Evolutionary conservation across 1,140 invertebrate species (phyloP), one percentile per base, ranked within the genome.

Genomic region (Diachasmimorpha longicaudata): DNA sequence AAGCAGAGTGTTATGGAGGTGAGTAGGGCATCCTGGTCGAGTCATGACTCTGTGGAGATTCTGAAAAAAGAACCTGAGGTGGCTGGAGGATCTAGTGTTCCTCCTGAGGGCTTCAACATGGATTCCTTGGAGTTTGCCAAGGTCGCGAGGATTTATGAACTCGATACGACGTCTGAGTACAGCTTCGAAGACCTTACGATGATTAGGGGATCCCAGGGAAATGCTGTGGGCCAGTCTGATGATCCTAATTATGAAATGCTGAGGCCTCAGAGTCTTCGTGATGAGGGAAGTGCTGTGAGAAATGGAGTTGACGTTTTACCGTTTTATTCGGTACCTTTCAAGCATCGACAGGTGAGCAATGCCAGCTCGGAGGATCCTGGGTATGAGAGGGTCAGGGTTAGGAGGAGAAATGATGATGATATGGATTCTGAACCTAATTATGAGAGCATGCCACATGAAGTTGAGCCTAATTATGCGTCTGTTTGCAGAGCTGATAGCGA

Each of bases 241-340:
- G 78, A 94, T 88, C 92, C 93, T 0, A 94, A 94, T 82, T 95
- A 94, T 79, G 93, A 95, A 84, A 91, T 93, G 46, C 81, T 94
- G 19, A 89, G 91, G 75, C 90, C 90, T 11, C 89, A 91, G 77
- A 82, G 78, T 63, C 83, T 85, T 83, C 10, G 31, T n/a, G 19
- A 36, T n/a, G 52, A 70, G 81, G 81, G 13, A 79, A 31, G 31
- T 31, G 85, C 75, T 78, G 82, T 79, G 84, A 87, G 52, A 85
- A 92, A 85, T 67, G 84, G 81, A 21, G 75, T 82, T 67, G 84
- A 85, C 58, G 67, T 79, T 3, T 48, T 81, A n/a, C 77, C 79
- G 0, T 79, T 83, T 44, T 87, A 89, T 72, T 81, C 83, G 5
- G 44, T 82, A 21, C 84, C 85, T 1, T 87, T 85, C 58, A 89